Evolutionary conservation across 53 echinoderm and acorn worm species (phyloP).

Genomic region (Holothuria leucospilota): DNA sequence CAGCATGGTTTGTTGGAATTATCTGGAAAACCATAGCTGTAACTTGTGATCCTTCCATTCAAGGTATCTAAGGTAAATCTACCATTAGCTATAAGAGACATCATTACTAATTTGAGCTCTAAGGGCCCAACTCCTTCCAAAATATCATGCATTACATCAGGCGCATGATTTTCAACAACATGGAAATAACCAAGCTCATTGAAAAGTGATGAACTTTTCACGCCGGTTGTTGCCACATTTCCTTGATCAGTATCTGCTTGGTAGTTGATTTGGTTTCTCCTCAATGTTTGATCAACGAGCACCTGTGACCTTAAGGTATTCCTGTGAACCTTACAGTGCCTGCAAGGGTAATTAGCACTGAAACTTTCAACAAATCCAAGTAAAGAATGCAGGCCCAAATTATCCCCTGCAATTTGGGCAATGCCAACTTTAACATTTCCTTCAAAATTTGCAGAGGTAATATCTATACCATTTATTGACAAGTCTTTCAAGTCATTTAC

Average conservation of each 20-base stretch:
- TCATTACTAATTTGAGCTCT: constrained; percentile 15
- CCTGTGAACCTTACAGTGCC: constrained; percentile 61
- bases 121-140: constrained; percentile 61
- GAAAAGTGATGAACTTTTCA: constrained; percentile 48
- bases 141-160: constrained; percentile 67
- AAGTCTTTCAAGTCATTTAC: constrained; percentile 66
- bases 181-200: constrained; percentile 60
- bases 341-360: constrained; percentile 67
- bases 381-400: constrained; percentile 59
- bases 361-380: constrained; percentile 74
- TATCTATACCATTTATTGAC: constrained; percentile 52
- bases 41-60: constrained; percentile 52
- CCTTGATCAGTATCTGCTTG: neutral
- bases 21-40: constrained; percentile 53
- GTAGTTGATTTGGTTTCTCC: constrained; percentile 1
- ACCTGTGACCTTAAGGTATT: constrained; percentile 27
- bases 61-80: constrained; percentile 10
- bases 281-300: constrained; percentile 42
- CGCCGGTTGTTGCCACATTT: constrained; percentile 36
- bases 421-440: constrained; percentile 56
- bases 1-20: constrained; percentile 49
- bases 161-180: constrained; percentile 54
- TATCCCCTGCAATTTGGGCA: constrained; percentile 70
- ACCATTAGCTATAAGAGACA: neutral
- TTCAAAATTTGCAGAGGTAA: constrained; percentile 42